Conservation (phyloP, 2,113 vertebrate genomes). For the Malurus alboscapulatus region DNA sequence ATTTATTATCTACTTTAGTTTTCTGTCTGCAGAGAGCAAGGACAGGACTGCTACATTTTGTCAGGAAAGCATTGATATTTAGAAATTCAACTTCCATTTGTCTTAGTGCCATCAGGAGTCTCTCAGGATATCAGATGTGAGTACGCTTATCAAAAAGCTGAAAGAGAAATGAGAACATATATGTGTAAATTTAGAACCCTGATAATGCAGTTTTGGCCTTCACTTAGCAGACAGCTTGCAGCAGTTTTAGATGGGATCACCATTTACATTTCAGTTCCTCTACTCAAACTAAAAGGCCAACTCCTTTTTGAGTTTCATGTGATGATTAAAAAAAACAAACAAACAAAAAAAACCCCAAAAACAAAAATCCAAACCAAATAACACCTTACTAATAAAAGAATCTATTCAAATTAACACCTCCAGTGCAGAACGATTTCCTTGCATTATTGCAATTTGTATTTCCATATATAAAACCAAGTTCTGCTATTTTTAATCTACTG, state of each 20-base stretch:
- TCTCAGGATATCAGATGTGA: neutral
- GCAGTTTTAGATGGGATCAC: constrained; percentile 24
- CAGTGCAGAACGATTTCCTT: constrained; percentile 2
- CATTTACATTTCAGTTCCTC: neutral
- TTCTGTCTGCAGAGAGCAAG: neutral
- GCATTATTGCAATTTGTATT: constrained; percentile 1
- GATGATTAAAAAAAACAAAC: neutral
- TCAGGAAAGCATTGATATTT: fast-evolving
- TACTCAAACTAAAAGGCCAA: constrained; percentile 9
- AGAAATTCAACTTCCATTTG: neutral
- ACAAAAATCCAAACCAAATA: neutral
- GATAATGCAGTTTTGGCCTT: neutral
- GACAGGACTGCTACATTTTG: neutral
- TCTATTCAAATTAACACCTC: neutral
- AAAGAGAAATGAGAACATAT: neutral
- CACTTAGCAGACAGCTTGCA: neutral
- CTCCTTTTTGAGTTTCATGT: neutral
- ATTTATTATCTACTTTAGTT: neutral
- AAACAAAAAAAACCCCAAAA: neutral
- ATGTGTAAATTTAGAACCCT: neutral
- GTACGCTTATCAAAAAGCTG: fast-evolving
- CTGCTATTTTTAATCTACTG: constrained; percentile 37
- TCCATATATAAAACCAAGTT: constrained; percentile 24
- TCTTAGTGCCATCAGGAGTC: neutral
- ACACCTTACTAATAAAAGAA: neutral